Evolutionary conservation across 2,888 invertebrate species (phyloP).

Genomic region (Hypomecis punctinalis): DNA sequence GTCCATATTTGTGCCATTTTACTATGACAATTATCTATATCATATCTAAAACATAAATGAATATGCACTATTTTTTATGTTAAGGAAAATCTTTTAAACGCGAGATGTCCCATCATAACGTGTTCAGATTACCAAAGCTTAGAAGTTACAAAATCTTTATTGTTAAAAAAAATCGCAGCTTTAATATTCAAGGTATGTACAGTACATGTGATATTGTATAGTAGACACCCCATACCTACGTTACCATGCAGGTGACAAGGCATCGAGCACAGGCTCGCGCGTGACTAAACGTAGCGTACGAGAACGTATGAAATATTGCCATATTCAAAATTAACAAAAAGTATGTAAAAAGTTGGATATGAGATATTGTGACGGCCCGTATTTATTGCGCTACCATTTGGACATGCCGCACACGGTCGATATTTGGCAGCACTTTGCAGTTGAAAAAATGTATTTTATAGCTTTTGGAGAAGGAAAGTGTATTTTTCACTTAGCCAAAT

Average conservation of each 20-base stretch:
- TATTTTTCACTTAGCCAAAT: too few species aligned
- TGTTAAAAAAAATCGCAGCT: too few species aligned
- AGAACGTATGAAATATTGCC: constrained; percentile 11
- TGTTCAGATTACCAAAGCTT: too few species aligned
- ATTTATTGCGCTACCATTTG: constrained; percentile 9
- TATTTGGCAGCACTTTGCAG: neutral
- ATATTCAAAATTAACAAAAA: constrained; percentile 15
- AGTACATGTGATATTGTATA: too few species aligned
- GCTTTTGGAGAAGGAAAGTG: neutral
- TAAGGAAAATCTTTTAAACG: too few species aligned
- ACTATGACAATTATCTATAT: too few species aligned
- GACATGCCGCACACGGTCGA: neutral
- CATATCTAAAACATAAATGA: too few species aligned
- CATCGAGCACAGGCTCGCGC: constrained; percentile 1
- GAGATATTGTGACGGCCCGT: constrained; percentile 2
- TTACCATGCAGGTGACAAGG: constrained; percentile 5
- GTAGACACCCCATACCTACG: constrained; percentile 12
- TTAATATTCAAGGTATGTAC: too few species aligned
- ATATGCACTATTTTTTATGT: too few species aligned
- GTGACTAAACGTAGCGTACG: constrained; percentile 5
- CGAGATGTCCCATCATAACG: too few species aligned
- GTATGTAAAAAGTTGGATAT: constrained; percentile 8
- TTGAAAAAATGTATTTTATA: neutral
- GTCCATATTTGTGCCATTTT: too few species aligned
- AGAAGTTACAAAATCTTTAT: too few species aligned